phyloP scores from a whole-genome alignment of 2,797 vertebrate genomes.

The Lithobates pipiens region DNA sequence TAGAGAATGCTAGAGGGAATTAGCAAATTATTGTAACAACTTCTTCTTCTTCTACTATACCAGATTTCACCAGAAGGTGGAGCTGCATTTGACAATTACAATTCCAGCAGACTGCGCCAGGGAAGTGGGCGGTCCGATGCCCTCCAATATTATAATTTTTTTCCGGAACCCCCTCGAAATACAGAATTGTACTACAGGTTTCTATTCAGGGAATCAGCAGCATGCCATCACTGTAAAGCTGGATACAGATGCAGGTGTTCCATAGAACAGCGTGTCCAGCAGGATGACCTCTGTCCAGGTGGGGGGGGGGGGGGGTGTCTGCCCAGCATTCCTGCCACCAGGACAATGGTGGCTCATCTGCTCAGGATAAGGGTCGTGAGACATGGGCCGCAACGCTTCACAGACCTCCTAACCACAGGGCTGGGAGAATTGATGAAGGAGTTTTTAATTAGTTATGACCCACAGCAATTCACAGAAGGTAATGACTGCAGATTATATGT shows the following conservation, averaged over 20 bases:
- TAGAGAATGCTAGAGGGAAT: too few relatives aligned
- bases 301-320: neutral
- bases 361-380: conserved; percentile 10
- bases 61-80: too few relatives aligned
- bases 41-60: too few relatives aligned
- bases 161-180: neutral
- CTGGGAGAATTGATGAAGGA: neutral
- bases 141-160: neutral
- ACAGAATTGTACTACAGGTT: neutral
- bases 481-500: conserved; percentile 47
- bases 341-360: conserved; percentile 12
- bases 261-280: neutral
- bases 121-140: too few relatives aligned
- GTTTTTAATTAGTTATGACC: conserved; percentile 56
- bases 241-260: neutral
- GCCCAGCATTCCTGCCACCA: neutral
- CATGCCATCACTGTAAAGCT: neutral
- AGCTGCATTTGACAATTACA: too few relatives aligned
- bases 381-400: neutral
- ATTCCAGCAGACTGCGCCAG: too few relatives aligned
- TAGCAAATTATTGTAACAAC: too few relatives aligned
- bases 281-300: neutral
- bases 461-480: conserved; percentile 35
- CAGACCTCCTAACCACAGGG: neutral
- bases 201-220: neutral